Base-by-base conservation (phyloP, 2,888 invertebrate genomes). In the Trachelus iudaicus region DNA sequence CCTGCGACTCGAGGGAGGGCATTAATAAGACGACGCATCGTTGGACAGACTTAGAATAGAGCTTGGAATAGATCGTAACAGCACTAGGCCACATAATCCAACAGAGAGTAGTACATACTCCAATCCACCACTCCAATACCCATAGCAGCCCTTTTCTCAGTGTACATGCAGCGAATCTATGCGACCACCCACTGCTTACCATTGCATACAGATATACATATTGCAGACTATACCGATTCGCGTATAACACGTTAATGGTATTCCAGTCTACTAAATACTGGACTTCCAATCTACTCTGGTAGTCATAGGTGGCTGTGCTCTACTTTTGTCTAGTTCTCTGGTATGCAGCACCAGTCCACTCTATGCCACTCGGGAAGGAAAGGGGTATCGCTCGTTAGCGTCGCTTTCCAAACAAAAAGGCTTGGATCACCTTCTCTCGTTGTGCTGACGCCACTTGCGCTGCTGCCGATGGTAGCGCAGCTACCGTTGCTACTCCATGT, bases 21-120 rank as follows among this genome's bases (percentile, higher is more conserved):
- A 87, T 89, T 89, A 88, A 87, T 89, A 89, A 87, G 87, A 86
- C 84, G 84, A 82, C 78, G 80, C 80, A 78, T 80, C 78, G 79
- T 77, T 78, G 78, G 80, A 82, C 79, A 77, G 81, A 80, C 81
- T 83, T 79, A 79, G 80, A 85, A 85, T 81, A 84, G 84, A 79
- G 83, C 85, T 82, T 77, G 83, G 82, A 85, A 85, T 85, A 85
- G 84, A 85, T 81, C 81, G 81, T 77, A 82, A 81, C 83, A 81
- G 80, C 79, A 85, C 82, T 85, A 83, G 85, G 84, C 83, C 85
- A 84, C 82, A 34, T 74, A 74, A 74, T 74, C 74, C 74, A 74
- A 31, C 74, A 34, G 34, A 74, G 34, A n/a, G 31, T 74, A 31
- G 15, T 30, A 31, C 34, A 30, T 30, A 33, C 71, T 71, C 71